Base-by-base conservation (phyloP, 1,140 invertebrate genomes). In the Drosophila micromelanica region DNA sequence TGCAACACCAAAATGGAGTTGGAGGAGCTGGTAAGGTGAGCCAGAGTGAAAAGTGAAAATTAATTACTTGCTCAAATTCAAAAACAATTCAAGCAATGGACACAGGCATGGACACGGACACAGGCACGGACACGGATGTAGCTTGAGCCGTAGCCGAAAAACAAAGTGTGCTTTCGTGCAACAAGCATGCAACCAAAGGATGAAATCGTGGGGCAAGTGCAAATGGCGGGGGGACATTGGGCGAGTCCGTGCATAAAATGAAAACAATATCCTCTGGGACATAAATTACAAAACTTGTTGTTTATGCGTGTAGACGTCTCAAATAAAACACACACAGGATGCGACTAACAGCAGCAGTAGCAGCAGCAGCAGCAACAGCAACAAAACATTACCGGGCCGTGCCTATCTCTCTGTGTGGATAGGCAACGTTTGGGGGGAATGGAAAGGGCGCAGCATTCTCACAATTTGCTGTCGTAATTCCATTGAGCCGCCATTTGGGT, bases 221-320 rank as follows among this genome's bases (percentile, higher is more conserved):
- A 27, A 27, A 3, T 27, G 27, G 27, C 0, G 27, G 15, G 27
- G 12, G 30, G 42, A 12, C 30, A 35, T 35, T 46, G 43, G 45
- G 59, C 32, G 43, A 57, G 63, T 57, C 55, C 54, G 54, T 61
- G 38, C 60, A 75, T 72, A 67, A 75, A 76, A 75, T 77, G 78
- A 72, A 78, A 81, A 81, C 78, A 81, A 81, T 81, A 81, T 81
- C 78, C 73, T 61, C 54, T 55, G 76, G 78, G 54, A 78, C 73
- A 81, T 81, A 81, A 81, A 81, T 81, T 81, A 81, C 78, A 78
- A 81, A 81, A 81, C 54, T 78, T 78, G 76, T 77, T 77, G 75
- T 77, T 77, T 77, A 77, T 73, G 75, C 75, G 64, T 74, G 70
- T 77, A 74, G 75, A 74, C 75, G 71, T 77, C 75, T 77, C 75